These are phyloP conservation scores for Polia nebulosa DNA, from an alignment of 2,888 invertebrate genomes.

Conservation along the genomic window DNA sequence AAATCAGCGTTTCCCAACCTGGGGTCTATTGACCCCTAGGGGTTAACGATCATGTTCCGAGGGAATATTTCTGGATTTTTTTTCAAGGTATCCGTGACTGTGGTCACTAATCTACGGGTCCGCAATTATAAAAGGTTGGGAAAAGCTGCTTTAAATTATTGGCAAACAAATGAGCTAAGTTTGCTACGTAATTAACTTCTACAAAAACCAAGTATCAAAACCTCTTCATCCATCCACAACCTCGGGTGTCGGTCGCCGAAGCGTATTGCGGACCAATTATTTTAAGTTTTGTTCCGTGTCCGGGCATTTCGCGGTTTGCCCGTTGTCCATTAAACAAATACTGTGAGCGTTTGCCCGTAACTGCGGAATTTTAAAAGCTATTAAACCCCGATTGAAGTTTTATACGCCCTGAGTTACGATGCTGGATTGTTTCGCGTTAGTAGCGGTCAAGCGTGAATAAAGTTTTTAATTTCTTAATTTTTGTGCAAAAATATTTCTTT, in stretches of 20 bases:
- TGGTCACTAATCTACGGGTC: too few species aligned
- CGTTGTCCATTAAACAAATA: slow-evolving; percentile 85
- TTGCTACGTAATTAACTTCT: background rate
- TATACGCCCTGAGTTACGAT: slow-evolving; percentile 69
- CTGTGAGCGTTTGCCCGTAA: slow-evolving; percentile 74
- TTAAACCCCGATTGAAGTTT: slow-evolving; percentile 78
- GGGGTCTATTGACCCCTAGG: too few species aligned
- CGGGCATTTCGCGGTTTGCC: slow-evolving; percentile 86
- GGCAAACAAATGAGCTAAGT: background rate
- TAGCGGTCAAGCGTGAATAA: slow-evolving; percentile 45
- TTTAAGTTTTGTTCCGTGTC: slow-evolving; percentile 91
- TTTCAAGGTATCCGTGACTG: too few species aligned
- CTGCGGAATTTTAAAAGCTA: slow-evolving; percentile 79
- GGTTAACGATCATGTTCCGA: too few species aligned
- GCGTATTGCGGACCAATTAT: slow-evolving; percentile 88
- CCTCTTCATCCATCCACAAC: slow-evolving; percentile 35
- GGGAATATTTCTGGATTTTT: too few species aligned
- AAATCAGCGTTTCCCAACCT: too few species aligned
- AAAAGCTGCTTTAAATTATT: too few species aligned
- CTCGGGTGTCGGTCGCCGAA: slow-evolving; percentile 74
- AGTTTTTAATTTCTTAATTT: slow-evolving; percentile 21
- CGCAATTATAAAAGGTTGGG: too few species aligned
- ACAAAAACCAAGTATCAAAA: slow-evolving; percentile 75
- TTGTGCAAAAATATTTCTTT: background rate
- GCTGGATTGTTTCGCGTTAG: slow-evolving; percentile 57